A percentile compares a stretch with the other conserved stretches of the same genome.
phyloP scores from a whole-genome alignment of 2,888 invertebrate genomes.

The Acronicta psi region DNA sequence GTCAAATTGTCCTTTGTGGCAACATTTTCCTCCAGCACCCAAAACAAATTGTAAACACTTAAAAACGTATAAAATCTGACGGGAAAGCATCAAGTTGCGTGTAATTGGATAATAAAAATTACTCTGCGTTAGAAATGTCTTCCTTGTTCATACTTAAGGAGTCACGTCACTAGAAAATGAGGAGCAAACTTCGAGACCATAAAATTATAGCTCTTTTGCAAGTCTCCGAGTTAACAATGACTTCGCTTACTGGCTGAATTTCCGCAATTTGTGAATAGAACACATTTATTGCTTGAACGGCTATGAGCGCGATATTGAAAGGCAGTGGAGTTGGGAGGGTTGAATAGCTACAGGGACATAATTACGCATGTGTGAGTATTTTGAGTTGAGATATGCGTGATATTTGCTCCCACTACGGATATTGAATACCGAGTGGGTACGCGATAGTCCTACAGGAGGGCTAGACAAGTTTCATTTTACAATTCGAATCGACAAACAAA shows the following conservation, averaged over 20 bases:
- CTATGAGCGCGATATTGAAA: constrained; percentile 11
- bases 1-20: not conserved
- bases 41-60: constrained; percentile 18
- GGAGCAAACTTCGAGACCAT: constrained; percentile 10
- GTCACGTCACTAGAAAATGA: constrained; percentile 17
- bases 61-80: constrained; percentile 29
- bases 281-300: constrained; percentile 11
- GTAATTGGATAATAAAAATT: constrained; percentile 19
- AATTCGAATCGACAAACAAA: too few species aligned
- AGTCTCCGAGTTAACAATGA: constrained; percentile 11
- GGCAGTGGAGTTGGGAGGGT: constrained; percentile 2
- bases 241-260: constrained; percentile 1
- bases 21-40: constrained; percentile 14
- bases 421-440: too few species aligned
- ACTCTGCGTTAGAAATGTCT: constrained; percentile 1
- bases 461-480: too few species aligned
- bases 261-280: not conserved
- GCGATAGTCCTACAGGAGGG: too few species aligned
- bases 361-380: too few species aligned
- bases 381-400: too few species aligned
- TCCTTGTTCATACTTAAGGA: constrained; percentile 19
- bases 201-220: constrained; percentile 24
- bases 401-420: too few species aligned
- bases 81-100: constrained; percentile 18
- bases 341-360: not conserved